A percentile compares a stretch with the other conserved stretches of the same genome.
Conservation (phyloP, 2,888 invertebrate species). For the Patella ulyssiponensis region DNA sequence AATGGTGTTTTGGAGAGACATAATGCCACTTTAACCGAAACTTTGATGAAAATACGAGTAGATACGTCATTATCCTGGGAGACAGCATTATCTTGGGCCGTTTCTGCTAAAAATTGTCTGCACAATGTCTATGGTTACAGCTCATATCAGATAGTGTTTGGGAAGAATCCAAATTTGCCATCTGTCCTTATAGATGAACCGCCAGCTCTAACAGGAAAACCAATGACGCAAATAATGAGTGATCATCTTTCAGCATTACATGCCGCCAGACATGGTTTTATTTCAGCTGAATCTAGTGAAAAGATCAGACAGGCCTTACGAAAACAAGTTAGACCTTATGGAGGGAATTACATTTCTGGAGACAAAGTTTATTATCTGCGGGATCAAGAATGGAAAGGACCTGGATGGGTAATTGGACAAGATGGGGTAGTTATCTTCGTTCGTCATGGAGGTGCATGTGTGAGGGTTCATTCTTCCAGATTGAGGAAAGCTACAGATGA, state of each 20-base stretch:
- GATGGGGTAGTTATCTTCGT: constrained; percentile 44
- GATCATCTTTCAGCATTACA: constrained; percentile 16
- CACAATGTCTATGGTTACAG: constrained; percentile 20
- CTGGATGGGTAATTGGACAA: constrained; percentile 40
- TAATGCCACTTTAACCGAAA: constrained; percentile 27
- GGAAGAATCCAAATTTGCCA: constrained; percentile 25
- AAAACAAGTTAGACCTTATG: constrained; percentile 29
- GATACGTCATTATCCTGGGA: constrained; percentile 25
- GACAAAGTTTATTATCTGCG: constrained; percentile 42
- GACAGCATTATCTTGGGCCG: constrained; percentile 17
- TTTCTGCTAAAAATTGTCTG: constrained; percentile 19
- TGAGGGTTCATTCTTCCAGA: constrained; percentile 37
- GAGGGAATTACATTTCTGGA: background rate
- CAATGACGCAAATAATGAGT: constrained; percentile 9
- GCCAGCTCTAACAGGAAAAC: constrained; percentile 24
- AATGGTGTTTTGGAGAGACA: constrained; percentile 19
- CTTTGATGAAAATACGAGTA: constrained; percentile 23
- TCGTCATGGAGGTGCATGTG: constrained; percentile 38
- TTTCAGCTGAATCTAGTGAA: constrained; percentile 20
- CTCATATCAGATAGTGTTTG: constrained; percentile 26
- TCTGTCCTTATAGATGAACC: constrained; percentile 23
- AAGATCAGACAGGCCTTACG: constrained; percentile 33
- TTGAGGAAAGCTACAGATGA: constrained; percentile 19
- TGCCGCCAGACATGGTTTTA: constrained; percentile 1
- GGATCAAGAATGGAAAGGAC: constrained; percentile 39